These are phyloP conservation scores for Bos taurus DNA, from an alignment of 2,113 vertebrate species.

Conservation along the genomic window DNA sequence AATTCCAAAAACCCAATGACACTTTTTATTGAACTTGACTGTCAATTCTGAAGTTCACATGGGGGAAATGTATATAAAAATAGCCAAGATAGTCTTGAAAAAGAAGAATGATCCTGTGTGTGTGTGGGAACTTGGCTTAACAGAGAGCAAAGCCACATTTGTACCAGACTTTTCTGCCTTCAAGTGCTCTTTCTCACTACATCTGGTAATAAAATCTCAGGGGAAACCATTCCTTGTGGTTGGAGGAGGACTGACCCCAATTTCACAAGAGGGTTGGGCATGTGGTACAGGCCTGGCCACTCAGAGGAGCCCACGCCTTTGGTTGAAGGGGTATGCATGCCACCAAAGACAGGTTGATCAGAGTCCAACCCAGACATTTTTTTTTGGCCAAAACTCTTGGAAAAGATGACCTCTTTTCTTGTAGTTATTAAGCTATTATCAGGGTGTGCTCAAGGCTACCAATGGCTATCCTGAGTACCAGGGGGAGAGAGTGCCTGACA, in stretches of 20 bases:
- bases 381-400: background rate
- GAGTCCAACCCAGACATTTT: background rate
- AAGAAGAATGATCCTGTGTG: background rate
- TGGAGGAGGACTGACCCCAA: background rate
- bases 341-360: background rate
- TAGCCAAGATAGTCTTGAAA: background rate
- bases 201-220: background rate
- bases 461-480: background rate
- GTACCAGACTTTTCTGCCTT: background rate
- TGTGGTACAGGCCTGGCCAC: background rate
- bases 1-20: slow-evolving; percentile 24
- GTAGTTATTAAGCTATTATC: background rate
- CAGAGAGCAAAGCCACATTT: background rate
- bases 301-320: background rate
- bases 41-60: slow-evolving; percentile 13
- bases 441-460: background rate
- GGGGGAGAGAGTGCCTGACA: background rate
- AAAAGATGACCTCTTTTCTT: background rate
- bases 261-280: background rate
- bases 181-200: background rate
- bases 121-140: background rate
- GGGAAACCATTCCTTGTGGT: background rate
- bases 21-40: slow-evolving; percentile 41
- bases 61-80: background rate
- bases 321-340: background rate